phyloP scores from a whole-genome alignment of 2,113 vertebrate species.

The Eurystomus gularis region DNA sequence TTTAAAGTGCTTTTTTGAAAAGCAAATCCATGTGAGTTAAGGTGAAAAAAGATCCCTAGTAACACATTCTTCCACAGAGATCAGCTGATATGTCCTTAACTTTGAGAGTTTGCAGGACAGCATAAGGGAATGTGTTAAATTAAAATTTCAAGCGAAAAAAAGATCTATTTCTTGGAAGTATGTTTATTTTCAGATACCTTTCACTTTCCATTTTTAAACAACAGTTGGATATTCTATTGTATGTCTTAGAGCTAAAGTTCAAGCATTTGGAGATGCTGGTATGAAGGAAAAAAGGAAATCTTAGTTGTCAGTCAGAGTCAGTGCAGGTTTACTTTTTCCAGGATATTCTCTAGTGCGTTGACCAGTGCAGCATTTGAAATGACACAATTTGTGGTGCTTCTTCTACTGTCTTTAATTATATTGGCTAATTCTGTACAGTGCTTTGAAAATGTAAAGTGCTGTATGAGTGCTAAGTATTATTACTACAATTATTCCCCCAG shows the following conservation, averaged over 20 bases:
- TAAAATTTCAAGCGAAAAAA: background rate
- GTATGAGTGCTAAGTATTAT: background rate
- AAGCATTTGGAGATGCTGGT: background rate
- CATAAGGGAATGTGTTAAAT: background rate
- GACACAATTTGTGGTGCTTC: background rate
- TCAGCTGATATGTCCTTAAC: background rate
- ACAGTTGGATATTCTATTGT: background rate
- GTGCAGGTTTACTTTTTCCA: background rate
- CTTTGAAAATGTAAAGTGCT: background rate
- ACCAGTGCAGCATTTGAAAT: background rate
- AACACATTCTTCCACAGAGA: background rate
- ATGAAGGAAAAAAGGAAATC: background rate
- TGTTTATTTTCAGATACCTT: background rate
- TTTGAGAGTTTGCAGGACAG: background rate
- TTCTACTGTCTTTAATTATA: background rate
- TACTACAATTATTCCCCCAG: background rate
- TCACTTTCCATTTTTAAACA: background rate
- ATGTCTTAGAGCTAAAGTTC: background rate
- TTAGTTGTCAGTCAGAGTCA: background rate
- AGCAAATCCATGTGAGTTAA: background rate
- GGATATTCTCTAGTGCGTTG: background rate
- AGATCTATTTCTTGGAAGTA: background rate
- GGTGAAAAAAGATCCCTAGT: background rate
- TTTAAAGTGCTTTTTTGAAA: no score
- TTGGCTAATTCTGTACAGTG: background rate